Conservation (phyloP, 2,797 vertebrate species). For the Betta splendens region DNA sequence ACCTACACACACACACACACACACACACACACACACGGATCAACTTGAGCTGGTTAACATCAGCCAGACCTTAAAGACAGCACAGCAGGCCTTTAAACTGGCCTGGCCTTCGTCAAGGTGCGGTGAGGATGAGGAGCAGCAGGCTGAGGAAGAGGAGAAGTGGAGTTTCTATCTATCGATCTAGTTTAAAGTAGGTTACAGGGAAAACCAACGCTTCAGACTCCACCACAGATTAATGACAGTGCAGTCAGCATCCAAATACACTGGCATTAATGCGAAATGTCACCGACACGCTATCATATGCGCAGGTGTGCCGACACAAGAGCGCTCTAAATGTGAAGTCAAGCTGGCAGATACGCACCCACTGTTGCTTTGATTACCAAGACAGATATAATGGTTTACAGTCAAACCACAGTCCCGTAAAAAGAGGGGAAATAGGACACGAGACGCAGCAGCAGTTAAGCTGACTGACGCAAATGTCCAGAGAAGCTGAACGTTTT, state of each 20-base stretch:
- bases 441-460: constrained; percentile 37
- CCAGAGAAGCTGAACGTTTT: constrained; percentile 43
- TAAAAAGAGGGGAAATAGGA: constrained; percentile 8
- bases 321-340: constrained; percentile 10
- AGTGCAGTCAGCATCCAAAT: constrained; percentile 48
- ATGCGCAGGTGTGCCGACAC: constrained; percentile 17
- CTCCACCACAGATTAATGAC: constrained; percentile 61
- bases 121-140: constrained; percentile 10
- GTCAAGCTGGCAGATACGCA: constrained; percentile 3
- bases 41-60: constrained; percentile 20
- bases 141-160: constrained; percentile 27
- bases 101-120: constrained; percentile 41
- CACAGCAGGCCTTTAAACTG: constrained; percentile 12
- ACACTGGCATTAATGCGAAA: constrained; percentile 39
- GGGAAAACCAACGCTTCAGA: constrained; percentile 63
- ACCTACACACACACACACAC: background rate
- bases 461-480: constrained; percentile 56
- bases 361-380: constrained; percentile 23
- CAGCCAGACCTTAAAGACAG: constrained; percentile 12
- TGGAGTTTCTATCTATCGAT: constrained; percentile 14
- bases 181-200: constrained; percentile 58
- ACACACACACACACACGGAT: constrained; percentile 10
- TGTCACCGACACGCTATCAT: constrained; percentile 36
- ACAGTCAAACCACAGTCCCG: background rate
- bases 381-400: background rate